Evolutionary conservation across 1,140 invertebrate genomes (phyloP), one percentile per base, ranked within the genome.

Genomic region (Drosophila parvula): DNA sequence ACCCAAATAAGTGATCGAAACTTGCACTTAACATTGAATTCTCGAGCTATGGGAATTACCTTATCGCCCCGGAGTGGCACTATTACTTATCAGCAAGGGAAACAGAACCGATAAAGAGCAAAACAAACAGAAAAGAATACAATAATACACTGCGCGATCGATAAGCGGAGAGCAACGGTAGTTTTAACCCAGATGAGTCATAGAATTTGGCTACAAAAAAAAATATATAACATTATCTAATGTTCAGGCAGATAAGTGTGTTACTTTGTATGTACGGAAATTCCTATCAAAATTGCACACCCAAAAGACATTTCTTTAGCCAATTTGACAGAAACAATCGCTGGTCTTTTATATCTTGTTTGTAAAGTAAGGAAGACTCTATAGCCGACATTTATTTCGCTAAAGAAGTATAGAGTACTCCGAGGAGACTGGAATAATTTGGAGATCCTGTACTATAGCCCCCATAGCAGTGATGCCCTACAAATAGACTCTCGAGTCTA

Each of bases 1-100:
- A 18, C 32, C 62, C 38, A 8, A 41, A 71, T 22, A 70, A 50
- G 14, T 53, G 47, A 59, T 67, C 56, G 51, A 56, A 57, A 59
- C 36, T 76, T 55, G 73, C 55, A 74, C 73, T 77, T 77, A 77
- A 68, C 74, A 77, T 77, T 77, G 73, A 76, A 60, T 76, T 76
- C 45, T 18, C 71, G 28, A 5, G 12, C 32, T 22, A n/a, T 68
- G 32, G 32, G 41, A 43, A 58, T 38, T 59, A 48, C 32, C 56
- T 73, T 74, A 73, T 74, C 69, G 22, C 34, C 47, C 18, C 18
- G 5, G 16, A 60, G 56, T 61, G 40, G 12, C 68, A 61, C 69
- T 58, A 67, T 51, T 53, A 27, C 41, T 65, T 76, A 76, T 76
- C 71, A 65, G 73, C 71, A 43, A 59, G 48, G 61, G 10, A 71